Conservation (phyloP, 1,140 invertebrate species). For the Aethina tumida region DNA sequence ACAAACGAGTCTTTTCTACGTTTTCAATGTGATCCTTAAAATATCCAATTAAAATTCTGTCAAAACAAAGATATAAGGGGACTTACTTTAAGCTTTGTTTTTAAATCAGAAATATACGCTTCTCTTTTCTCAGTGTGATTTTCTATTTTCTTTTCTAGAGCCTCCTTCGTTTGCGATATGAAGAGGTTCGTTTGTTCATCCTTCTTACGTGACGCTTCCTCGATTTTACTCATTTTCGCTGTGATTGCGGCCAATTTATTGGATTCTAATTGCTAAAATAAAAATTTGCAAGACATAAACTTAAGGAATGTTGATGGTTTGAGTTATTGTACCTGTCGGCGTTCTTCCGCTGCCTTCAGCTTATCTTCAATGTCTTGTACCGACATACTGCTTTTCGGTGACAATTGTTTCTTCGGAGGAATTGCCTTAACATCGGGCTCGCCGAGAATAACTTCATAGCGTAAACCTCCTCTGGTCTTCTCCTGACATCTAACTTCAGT, state of each 20-base stretch:
- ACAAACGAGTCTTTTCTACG: conserved; percentile 73
- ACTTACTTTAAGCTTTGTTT: conserved; percentile 75
- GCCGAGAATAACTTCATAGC: conserved; percentile 88
- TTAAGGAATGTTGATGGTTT: neutral
- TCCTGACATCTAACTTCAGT: conserved; percentile 84
- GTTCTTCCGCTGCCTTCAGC: conserved; percentile 81
- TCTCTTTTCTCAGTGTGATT: conserved; percentile 77
- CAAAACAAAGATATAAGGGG: neutral
- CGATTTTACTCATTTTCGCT: conserved; percentile 73
- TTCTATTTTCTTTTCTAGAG: conserved; percentile 84
- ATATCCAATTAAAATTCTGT: neutral
- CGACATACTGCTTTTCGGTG: conserved; percentile 53
- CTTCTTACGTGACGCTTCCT: conserved; percentile 81
- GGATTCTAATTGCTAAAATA: conserved; percentile 63
- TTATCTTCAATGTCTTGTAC: conserved; percentile 83
- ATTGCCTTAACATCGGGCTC: conserved; percentile 75
- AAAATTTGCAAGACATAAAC: neutral
- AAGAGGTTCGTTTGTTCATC: conserved; percentile 78
- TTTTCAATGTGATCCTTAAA: conserved; percentile 57
- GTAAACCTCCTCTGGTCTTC: conserved; percentile 77
- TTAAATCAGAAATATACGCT: conserved; percentile 75
- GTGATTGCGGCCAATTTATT: conserved; percentile 73
- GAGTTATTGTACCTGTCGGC: conserved; percentile 57
- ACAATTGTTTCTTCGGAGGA: conserved; percentile 53
- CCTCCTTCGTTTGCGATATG: conserved; percentile 73